Evolutionary conservation across 2,113 vertebrate genomes (phyloP).

Genomic region (Brachyistius frenatus): DNA sequence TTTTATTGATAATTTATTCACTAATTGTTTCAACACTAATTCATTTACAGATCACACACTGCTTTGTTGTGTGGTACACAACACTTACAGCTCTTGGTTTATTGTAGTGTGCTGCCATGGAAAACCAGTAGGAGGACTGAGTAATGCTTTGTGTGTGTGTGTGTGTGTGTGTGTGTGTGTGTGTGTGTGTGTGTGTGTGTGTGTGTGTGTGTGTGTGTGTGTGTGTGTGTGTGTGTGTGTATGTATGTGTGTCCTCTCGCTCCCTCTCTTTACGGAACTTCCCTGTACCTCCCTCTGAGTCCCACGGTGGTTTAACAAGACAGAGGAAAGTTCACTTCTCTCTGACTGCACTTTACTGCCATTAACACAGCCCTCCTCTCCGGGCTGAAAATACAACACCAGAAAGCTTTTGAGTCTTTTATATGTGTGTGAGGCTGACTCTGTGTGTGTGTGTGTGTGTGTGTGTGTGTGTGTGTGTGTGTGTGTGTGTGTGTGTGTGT

Average conservation of each 20-base stretch:
- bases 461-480: conserved; percentile 36
- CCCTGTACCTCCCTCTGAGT: conserved; percentile 46
- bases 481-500: conserved; percentile 43
- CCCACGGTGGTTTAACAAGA: conserved; percentile 57
- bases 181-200: conserved; percentile 31
- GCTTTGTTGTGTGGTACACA: conserved; percentile 28
- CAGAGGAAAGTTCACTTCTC: conserved; percentile 58
- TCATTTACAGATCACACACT: conserved; percentile 32
- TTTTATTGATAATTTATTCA: conserved; percentile 18
- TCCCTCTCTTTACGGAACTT: conserved; percentile 59
- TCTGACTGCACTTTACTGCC: conserved; percentile 72
- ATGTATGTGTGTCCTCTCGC: background rate
- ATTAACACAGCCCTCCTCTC: conserved; percentile 63
- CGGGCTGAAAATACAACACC: conserved; percentile 63
- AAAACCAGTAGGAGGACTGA: conserved; percentile 69
- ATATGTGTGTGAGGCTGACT: conserved; percentile 3
- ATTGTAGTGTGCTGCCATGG: conserved; percentile 63
- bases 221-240: conserved; percentile 31
- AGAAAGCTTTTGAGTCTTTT: conserved; percentile 69
- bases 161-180: conserved; percentile 39
- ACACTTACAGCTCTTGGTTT: conserved; percentile 41
- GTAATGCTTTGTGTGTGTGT: conserved; percentile 49
- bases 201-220: conserved; percentile 33
- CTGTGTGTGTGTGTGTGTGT: conserved; percentile 26
- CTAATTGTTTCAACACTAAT: conserved; percentile 27